A percentile compares a stretch with the other conserved stretches of the same genome.
Conservation (phyloP, 1,140 invertebrate genomes). For the Orius insidiosus region DNA sequence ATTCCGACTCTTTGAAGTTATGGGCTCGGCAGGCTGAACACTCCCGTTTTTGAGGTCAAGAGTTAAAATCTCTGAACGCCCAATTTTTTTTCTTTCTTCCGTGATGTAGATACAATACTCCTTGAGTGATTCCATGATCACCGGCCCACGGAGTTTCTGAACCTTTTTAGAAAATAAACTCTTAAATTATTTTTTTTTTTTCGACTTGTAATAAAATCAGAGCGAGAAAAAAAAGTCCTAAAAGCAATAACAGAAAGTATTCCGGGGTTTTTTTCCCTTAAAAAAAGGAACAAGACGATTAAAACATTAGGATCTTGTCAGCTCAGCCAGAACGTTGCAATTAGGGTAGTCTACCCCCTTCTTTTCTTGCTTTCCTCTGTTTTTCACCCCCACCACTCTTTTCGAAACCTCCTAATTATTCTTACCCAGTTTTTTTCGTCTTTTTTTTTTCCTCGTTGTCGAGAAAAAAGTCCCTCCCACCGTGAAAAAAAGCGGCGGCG, state of each 20-base stretch:
- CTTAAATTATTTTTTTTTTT: background rate
- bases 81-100: too few relatives aligned
- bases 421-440: slow-evolving; percentile 3
- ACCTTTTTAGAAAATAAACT: too few relatives aligned
- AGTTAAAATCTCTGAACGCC: too few relatives aligned
- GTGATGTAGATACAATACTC: too few relatives aligned
- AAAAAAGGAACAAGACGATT: background rate
- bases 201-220: too few relatives aligned
- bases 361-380: background rate
- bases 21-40: too few relatives aligned
- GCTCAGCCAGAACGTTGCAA: background rate
- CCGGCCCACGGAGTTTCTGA: too few relatives aligned
- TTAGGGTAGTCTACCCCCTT: background rate
- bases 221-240: too few relatives aligned
- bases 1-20: too few relatives aligned
- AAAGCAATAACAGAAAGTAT: background rate
- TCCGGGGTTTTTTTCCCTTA: background rate
- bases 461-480: background rate
- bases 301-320: background rate
- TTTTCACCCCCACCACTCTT: slow-evolving; percentile 2
- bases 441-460: background rate
- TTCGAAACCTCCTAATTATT: slow-evolving; percentile 7
- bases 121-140: too few relatives aligned
- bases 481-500: background rate
- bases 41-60: too few relatives aligned